Evolutionary conservation across 1,140 invertebrate species (phyloP), one percentile per base, ranked within the genome.

Genomic region (Trichonephila inaurata): DNA sequence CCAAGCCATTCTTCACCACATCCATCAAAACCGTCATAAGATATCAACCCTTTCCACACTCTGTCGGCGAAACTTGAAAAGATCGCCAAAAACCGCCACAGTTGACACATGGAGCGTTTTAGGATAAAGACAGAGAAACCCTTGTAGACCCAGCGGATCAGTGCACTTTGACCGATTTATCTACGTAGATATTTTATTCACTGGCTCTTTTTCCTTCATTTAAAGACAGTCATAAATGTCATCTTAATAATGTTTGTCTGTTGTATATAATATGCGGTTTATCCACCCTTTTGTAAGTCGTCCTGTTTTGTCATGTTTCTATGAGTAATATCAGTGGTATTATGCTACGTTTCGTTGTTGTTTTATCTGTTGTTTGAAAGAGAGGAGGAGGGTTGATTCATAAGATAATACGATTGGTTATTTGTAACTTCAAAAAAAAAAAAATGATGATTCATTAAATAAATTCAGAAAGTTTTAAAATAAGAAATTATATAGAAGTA

Each of bases 31-130:
- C 62, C 64, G 69, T 72, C 69, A 72, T 28, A 12, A 72, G 69
- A 28, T 72, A 72, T 72, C 69, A 72, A 72, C 69, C 69, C 85
- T 62, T 62, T 87, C 85, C 24, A 87, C 85, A 60, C 85, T 61
- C 24, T 87, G 85, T 40, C 85, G 60, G 85, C 85, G 28, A 24
- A 62, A 61, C 85, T 72, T 33, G 28, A 28, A 72, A 72, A 72
- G 69, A 72, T 24, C 69, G 69, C 51, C 51, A 58, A 83, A 51
- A 83, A n/a, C 40, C 40, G 81, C 81, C 44, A 58, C 81, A 44
- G 40, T 83, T 72, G 69, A 33, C 24, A 18, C 69, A 72, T 24
- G 28, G 28, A 72, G 69, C 69, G 28, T 72, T 72, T 72, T 24
- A 16, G 69, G 14, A 5, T 72, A 3, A 33, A 72, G 28, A 72